Conservation (phyloP, 2,888 invertebrate species). For the Marasmarcha lunaedactyla region DNA sequence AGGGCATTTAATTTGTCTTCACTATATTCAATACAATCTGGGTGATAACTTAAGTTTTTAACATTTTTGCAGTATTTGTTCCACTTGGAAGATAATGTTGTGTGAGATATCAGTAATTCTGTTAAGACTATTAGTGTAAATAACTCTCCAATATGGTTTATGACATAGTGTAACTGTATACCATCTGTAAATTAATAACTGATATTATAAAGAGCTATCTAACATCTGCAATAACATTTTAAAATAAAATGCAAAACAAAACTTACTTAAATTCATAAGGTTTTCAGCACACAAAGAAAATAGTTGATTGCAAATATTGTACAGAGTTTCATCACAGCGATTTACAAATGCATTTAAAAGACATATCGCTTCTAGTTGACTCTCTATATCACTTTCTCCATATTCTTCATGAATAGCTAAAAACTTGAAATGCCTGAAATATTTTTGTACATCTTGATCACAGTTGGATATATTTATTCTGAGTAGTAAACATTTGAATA, state of each 20-base stretch:
- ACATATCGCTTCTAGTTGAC: conserved; percentile 72
- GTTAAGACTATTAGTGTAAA: conserved; percentile 75
- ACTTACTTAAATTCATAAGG: conserved; percentile 51
- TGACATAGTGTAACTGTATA: conserved; percentile 54
- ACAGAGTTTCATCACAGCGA: conserved; percentile 78
- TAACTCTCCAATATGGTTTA: conserved; percentile 73
- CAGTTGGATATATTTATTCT: too few relatives aligned
- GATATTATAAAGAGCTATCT: not conserved
- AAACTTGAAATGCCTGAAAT: conserved; percentile 64
- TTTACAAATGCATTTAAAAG: conserved; percentile 75
- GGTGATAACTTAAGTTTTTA: conserved; percentile 75
- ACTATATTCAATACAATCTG: conserved; percentile 70
- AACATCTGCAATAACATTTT: too few relatives aligned
- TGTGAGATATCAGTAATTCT: conserved; percentile 68
- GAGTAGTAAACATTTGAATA: too few relatives aligned
- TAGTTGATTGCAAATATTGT: conserved; percentile 80
- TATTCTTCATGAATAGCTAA: conserved; percentile 79
- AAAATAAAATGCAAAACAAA: conserved; percentile 4
- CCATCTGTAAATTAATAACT: conserved; percentile 37
- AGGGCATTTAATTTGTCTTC: conserved; percentile 75
- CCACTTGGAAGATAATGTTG: conserved; percentile 73
- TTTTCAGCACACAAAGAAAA: conserved; percentile 74
- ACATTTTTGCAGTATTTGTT: conserved; percentile 80
- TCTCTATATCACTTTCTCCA: conserved; percentile 48
- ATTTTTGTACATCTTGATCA: too few relatives aligned